phyloP scores from a whole-genome alignment of 2,113 vertebrate species.

The Tachysurus fulvidraco region DNA sequence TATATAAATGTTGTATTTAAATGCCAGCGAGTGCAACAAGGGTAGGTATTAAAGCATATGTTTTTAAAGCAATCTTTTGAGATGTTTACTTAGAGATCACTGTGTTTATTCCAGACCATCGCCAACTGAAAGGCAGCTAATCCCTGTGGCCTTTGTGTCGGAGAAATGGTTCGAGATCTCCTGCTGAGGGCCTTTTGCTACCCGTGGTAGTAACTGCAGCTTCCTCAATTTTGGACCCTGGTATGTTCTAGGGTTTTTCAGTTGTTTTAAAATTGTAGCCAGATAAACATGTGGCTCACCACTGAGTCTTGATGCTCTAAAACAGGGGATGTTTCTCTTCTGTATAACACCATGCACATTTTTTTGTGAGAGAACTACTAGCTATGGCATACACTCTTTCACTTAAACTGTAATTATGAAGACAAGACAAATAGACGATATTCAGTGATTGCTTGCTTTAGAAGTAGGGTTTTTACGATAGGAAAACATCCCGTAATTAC shows the following conservation, averaged over 20 bases:
- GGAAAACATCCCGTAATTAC: conserved; percentile 22
- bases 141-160: conserved; percentile 99
- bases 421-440: not conserved
- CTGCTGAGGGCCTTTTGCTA: conserved; percentile 89
- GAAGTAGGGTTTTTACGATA: not conserved
- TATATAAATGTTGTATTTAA: not conserved
- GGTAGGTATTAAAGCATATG: conserved; percentile 29
- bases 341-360: not conserved
- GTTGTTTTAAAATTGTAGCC: conserved; percentile 22
- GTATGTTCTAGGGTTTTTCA: conserved; percentile 73
- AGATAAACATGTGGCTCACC: not conserved
- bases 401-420: conserved; percentile 26
- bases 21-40: not conserved
- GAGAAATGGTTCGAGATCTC: conserved; percentile 99
- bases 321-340: not conserved
- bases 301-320: conserved; percentile 18
- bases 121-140: conserved; percentile 94
- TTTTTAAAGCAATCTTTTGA: not conserved
- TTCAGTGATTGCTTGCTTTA: conserved; percentile 9
- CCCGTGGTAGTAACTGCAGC: conserved; percentile 80
- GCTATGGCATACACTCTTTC: not conserved
- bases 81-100: not conserved
- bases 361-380: not conserved
- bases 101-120: conserved; percentile 82
- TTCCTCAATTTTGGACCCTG: conserved; percentile 80